These are phyloP conservation scores for Morus bassanus DNA, from an alignment of 2,797 vertebrate genomes.

Conservation along the genomic window DNA sequence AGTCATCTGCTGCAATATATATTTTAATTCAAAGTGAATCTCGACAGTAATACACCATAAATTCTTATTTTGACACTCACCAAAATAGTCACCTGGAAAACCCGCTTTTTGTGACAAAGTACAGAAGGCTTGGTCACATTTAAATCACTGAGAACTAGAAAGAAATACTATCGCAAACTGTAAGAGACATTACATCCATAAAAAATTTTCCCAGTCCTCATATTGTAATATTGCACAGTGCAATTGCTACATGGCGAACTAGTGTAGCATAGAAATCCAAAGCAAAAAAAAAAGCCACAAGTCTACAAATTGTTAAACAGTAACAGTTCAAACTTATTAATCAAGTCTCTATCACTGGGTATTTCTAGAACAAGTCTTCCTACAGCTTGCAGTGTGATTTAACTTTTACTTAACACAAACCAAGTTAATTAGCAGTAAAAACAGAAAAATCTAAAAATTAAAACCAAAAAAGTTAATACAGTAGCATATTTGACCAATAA, in stretches of 20 bases:
- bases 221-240: conserved; percentile 99
- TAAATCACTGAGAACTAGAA: conserved; percentile 99
- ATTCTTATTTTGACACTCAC: conserved; percentile 99
- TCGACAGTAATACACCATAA: conserved; percentile 99
- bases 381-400: conserved; percentile 98
- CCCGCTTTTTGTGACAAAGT: conserved; percentile 99
- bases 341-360: conserved; percentile 86
- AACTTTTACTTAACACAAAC: conserved; percentile 87
- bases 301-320: conserved; percentile 90
- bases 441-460: conserved; percentile 71
- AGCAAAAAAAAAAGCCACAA: conserved; percentile 82
- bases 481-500: conserved; percentile 89
- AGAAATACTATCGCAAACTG: conserved; percentile 99
- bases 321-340: conserved; percentile 91
- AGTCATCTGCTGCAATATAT: conserved; percentile 89
- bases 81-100: conserved; percentile 99
- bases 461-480: conserved; percentile 83
- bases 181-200: conserved; percentile 99
- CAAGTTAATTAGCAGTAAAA: conserved; percentile 78
- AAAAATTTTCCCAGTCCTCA: conserved; percentile 97
- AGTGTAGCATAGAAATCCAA: conserved; percentile 97
- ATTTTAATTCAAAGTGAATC: conserved; percentile 99
- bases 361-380: conserved; percentile 88
- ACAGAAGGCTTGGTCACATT: conserved; percentile 99
- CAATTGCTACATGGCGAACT: conserved; percentile 99